These are phyloP conservation scores for Netelia fuscicornis DNA, from an alignment of 2,888 invertebrate genomes.

Conservation along the genomic window DNA sequence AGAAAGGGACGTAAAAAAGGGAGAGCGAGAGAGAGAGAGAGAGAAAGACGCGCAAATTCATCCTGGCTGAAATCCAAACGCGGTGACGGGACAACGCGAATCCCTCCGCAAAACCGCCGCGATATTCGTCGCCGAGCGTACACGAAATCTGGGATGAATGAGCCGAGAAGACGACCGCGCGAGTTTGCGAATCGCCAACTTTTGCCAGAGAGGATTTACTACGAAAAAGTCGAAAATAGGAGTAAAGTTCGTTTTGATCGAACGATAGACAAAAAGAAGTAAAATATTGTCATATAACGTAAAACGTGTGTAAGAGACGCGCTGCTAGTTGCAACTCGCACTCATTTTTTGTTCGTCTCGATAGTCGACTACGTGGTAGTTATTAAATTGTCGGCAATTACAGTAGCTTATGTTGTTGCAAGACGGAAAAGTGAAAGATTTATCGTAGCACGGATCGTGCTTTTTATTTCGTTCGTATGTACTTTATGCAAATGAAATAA, in stretches of 20 bases:
- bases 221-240: neutral
- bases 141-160: conserved; percentile 76
- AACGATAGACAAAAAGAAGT: too few relatives aligned
- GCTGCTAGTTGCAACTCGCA: neutral
- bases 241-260: too few relatives aligned
- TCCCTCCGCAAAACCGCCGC: conserved; percentile 60
- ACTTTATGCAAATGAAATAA: conserved; percentile 34
- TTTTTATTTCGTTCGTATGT: conserved; percentile 48
- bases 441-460: neutral
- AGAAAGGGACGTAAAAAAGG: neutral
- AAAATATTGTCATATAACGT: too few relatives aligned
- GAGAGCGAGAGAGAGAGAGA: conserved; percentile 49
- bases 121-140: neutral
- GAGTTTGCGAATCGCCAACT: neutral
- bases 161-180: conserved; percentile 45
- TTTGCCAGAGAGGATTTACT: conserved; percentile 1
- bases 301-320: too few relatives aligned
- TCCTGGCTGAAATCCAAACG: conserved; percentile 79
- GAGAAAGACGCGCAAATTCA: conserved; percentile 78
- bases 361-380: neutral
- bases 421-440: neutral
- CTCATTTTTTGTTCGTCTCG: neutral
- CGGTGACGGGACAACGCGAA: conserved; percentile 69
- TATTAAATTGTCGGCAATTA: neutral
- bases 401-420: too few relatives aligned